Percentiles rank a stretch among this genome's conserved stretches.
These are phyloP conservation scores for Cheilinus undulatus DNA, from an alignment of 2,113 vertebrate species.

Conservation along the genomic window DNA sequence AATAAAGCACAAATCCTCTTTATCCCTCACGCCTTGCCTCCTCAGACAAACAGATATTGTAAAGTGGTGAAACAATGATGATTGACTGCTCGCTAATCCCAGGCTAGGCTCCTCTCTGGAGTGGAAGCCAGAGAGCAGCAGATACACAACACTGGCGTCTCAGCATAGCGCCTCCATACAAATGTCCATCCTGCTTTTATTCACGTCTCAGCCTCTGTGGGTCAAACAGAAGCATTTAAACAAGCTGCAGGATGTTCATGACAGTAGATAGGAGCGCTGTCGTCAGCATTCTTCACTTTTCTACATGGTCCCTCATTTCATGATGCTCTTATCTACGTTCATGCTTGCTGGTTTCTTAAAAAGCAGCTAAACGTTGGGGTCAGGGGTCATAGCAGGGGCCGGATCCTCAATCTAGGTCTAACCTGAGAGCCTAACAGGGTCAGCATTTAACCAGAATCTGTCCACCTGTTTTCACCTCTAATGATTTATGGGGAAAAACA, in stretches of 20 bases:
- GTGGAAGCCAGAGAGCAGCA: neutral
- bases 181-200: neutral
- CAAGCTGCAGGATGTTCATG: neutral
- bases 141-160: neutral
- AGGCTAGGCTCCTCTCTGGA: neutral
- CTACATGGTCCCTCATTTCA: neutral
- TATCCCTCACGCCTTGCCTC: neutral
- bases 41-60: neutral
- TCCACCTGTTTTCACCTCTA: too few relatives aligned
- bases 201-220: neutral
- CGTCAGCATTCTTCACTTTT: neutral
- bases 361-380: too few relatives aligned
- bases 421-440: too few relatives aligned
- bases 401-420: too few relatives aligned
- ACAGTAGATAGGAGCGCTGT: neutral
- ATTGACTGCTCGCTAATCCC: conserved; percentile 4
- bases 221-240: neutral
- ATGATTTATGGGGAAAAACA: too few relatives aligned
- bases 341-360: too few relatives aligned
- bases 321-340: too few relatives aligned
- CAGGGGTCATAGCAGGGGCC: too few relatives aligned
- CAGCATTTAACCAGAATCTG: too few relatives aligned
- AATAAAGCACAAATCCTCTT: conserved; percentile 16
- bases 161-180: neutral
- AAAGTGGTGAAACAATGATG: neutral